Evolutionary conservation across 2,888 invertebrate genomes (phyloP).

Genomic region (Andrena praecox): DNA sequence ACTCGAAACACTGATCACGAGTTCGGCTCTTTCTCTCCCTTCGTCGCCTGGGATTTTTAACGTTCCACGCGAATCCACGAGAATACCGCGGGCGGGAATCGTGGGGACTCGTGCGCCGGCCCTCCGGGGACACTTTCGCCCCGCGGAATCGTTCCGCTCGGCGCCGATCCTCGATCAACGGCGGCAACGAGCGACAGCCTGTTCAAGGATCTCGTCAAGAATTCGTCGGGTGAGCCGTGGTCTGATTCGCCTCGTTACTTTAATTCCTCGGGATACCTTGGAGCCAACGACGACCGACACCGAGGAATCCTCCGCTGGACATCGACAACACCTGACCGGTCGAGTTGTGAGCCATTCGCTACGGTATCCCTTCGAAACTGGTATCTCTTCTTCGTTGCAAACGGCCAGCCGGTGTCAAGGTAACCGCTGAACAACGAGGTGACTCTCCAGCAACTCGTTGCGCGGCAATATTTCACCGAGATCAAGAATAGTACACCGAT

Average conservation of each 20-base stretch:
- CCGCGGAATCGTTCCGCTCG: background rate
- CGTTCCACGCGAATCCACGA: background rate
- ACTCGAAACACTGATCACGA: slow-evolving; percentile 25
- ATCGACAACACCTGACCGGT: slow-evolving; percentile 28
- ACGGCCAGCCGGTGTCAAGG: background rate
- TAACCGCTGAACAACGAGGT: slow-evolving; percentile 53
- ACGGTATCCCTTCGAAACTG: background rate
- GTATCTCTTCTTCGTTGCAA: background rate
- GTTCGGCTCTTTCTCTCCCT: background rate
- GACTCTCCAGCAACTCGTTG: slow-evolving; percentile 36
- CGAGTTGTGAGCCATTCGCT: slow-evolving; percentile 52
- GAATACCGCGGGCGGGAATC: background rate
- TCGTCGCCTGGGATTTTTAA: background rate
- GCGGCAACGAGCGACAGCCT: background rate
- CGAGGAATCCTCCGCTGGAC: slow-evolving; percentile 15
- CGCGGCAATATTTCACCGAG: background rate
- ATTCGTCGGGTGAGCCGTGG: slow-evolving; percentile 22
- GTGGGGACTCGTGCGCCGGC: background rate
- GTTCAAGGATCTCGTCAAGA: background rate
- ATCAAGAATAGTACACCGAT: background rate
- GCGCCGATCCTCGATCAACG: slow-evolving; percentile 18
- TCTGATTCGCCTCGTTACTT: background rate
- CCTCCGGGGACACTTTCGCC: background rate
- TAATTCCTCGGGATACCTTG: slow-evolving; percentile 55
- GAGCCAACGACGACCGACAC: slow-evolving; percentile 44